Evolutionary conservation across 2,888 invertebrate genomes (phyloP).

Genomic region (Himalopsyche japonica): DNA sequence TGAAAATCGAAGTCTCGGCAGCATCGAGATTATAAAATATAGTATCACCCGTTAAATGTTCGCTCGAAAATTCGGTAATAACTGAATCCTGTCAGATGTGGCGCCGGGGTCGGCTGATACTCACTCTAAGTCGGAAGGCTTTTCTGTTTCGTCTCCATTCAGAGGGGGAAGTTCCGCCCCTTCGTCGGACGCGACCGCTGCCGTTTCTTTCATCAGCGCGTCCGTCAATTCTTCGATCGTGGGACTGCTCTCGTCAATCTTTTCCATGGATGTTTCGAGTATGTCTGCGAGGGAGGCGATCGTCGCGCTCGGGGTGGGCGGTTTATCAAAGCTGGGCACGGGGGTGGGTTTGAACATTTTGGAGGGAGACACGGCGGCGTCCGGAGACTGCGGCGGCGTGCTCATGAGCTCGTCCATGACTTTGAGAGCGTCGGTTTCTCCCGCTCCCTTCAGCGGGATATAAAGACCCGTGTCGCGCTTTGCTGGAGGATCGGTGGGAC

Average conservation of each 20-base stretch:
- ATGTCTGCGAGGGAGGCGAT: conserved; percentile 22
- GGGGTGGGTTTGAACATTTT: conserved; percentile 38
- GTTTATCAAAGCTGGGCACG: conserved; percentile 39
- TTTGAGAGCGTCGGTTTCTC: conserved; percentile 11
- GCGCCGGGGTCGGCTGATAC: conserved; percentile 31
- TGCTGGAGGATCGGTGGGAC: not conserved
- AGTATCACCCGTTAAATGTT: conserved; percentile 19
- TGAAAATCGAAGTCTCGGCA: conserved; percentile 39
- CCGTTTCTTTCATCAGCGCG: conserved; percentile 35
- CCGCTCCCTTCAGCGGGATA: conserved; percentile 25
- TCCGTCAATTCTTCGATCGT: conserved; percentile 34
- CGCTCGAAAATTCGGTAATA: not conserved
- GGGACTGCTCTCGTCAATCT: conserved; percentile 30
- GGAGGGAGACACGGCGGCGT: conserved; percentile 6
- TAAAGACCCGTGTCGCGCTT: conserved; percentile 16
- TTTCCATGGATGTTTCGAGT: conserved; percentile 33
- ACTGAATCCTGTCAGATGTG: conserved; percentile 16
- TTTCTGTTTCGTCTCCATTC: conserved; percentile 6
- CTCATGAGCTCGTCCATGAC: conserved; percentile 26
- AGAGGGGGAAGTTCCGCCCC: not conserved
- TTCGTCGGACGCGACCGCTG: conserved; percentile 11
- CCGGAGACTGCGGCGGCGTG: conserved; percentile 14
- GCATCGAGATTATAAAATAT: conserved; percentile 37
- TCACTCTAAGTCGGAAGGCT: conserved; percentile 37
- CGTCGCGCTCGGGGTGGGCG: conserved; percentile 32